phyloP scores from a whole-genome alignment of 1,140 invertebrate species.

The Lepidotrigona ventralis region DNA sequence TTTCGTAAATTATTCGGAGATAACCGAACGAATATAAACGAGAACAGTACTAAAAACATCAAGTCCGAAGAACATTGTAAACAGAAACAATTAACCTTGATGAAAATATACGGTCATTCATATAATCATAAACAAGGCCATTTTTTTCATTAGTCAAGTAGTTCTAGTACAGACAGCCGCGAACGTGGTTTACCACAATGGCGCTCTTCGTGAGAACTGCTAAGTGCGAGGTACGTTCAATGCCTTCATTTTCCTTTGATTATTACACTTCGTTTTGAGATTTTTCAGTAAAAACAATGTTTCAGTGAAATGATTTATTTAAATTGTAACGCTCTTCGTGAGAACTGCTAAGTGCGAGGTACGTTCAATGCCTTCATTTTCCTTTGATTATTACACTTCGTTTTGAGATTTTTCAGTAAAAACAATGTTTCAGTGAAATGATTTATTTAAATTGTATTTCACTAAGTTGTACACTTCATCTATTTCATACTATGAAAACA shows the following conservation, averaged over 20 bases:
- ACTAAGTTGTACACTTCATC: neutral
- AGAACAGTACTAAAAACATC: conserved; percentile 19
- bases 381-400: neutral
- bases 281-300: neutral
- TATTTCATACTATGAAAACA: neutral
- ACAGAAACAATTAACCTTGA: conserved; percentile 27
- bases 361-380: conserved; percentile 20
- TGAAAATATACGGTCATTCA: conserved; percentile 31
- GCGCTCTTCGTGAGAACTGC: conserved; percentile 65
- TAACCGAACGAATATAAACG: neutral
- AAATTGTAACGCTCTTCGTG: conserved; percentile 66
- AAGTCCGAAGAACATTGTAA: conserved; percentile 6
- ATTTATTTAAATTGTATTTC: no score
- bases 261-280: neutral
- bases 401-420: neutral
- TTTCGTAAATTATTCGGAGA: neutral
- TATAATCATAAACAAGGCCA: conserved; percentile 53
- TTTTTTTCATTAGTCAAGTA: conserved; percentile 54
- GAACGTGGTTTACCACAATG: conserved; percentile 61
- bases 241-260: neutral
- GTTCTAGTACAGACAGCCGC: conserved; percentile 46
- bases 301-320: neutral
- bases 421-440: no score
- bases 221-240: conserved; percentile 66
- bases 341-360: conserved; percentile 69